phyloP scores from a whole-genome alignment of 2,113 vertebrate species.

The Reinhardtius hippoglossoides region DNA sequence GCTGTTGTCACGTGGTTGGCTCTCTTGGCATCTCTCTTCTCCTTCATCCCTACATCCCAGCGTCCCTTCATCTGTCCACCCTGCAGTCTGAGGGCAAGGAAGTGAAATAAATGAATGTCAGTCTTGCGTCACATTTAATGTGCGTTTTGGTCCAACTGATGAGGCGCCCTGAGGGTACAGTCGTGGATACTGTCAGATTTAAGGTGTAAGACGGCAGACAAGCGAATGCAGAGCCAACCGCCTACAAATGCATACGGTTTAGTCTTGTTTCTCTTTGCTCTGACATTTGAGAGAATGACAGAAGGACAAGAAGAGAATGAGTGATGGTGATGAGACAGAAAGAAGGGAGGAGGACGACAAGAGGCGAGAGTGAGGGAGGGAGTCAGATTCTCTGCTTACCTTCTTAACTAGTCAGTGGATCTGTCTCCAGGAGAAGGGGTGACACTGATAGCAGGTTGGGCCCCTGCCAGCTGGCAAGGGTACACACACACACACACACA shows the following conservation, averaged over 20 bases:
- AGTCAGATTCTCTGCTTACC: slow-evolving; percentile 49
- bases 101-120: slow-evolving; percentile 53
- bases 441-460: slow-evolving; percentile 62
- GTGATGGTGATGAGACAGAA: slow-evolving; percentile 17
- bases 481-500: slow-evolving; percentile 34
- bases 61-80: slow-evolving; percentile 60
- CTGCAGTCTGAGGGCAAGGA: slow-evolving; percentile 39
- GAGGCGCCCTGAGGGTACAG: slow-evolving; percentile 3
- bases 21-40: slow-evolving; percentile 41
- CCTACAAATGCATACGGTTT: background rate
- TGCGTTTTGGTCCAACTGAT: slow-evolving; percentile 21
- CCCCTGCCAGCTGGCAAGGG: slow-evolving; percentile 55
- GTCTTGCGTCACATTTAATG: slow-evolving; percentile 25
- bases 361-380: slow-evolving; percentile 12
- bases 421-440: slow-evolving; percentile 49
- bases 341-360: slow-evolving; percentile 5
- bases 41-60: slow-evolving; percentile 58
- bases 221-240: background rate
- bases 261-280: slow-evolving; percentile 14
- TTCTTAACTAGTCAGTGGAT: slow-evolving; percentile 58
- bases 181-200: slow-evolving; percentile 23
- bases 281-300: slow-evolving; percentile 51
- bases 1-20: slow-evolving; percentile 54
- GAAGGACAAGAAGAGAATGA: slow-evolving; percentile 24
- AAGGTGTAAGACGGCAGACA: background rate